Percentiles rank a stretch among this genome's conserved stretches.
Evolutionary conservation across 2,797 vertebrate species (phyloP).

Genomic region (Ciconia nigra): DNA sequence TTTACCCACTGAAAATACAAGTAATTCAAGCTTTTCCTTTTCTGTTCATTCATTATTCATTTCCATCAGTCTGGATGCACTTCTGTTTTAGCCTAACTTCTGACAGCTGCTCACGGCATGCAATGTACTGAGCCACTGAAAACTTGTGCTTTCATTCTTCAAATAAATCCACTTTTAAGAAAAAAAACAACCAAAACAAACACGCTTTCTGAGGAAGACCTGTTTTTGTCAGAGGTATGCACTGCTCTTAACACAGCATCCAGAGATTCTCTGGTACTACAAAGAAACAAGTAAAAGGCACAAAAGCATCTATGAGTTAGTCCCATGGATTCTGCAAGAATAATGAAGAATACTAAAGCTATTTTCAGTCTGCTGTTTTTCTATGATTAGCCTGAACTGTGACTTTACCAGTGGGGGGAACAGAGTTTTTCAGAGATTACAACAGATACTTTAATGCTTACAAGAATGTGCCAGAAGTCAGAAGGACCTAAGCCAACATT

Average conservation of each 20-base stretch:
- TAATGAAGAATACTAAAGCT: not conserved
- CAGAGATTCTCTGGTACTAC: not conserved
- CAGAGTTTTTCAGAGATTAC: not conserved
- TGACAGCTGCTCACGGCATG: not conserved
- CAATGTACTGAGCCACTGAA: not conserved
- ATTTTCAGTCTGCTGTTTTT: not conserved
- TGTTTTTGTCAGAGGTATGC: not conserved
- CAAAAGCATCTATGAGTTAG: not conserved
- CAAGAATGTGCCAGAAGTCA: not conserved
- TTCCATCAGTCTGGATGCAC: not conserved
- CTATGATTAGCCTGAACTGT: not conserved
- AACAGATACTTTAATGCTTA: not conserved
- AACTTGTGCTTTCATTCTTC: not conserved
- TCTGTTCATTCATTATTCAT: slow-evolving; percentile 32
- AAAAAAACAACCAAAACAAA: not conserved
- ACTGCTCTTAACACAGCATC: not conserved
- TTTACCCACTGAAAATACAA: not conserved
- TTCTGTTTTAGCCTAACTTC: not conserved
- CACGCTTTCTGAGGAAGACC: not conserved
- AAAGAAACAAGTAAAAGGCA: not conserved
- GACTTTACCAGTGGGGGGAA: not conserved
- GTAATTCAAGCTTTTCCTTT: not conserved
- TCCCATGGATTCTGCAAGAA: not conserved
- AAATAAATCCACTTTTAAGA: not conserved
- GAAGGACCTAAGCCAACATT: not conserved